Evolutionary conservation across 2,113 vertebrate species (phyloP).

Genomic region (Orthonyx spaldingii): DNA sequence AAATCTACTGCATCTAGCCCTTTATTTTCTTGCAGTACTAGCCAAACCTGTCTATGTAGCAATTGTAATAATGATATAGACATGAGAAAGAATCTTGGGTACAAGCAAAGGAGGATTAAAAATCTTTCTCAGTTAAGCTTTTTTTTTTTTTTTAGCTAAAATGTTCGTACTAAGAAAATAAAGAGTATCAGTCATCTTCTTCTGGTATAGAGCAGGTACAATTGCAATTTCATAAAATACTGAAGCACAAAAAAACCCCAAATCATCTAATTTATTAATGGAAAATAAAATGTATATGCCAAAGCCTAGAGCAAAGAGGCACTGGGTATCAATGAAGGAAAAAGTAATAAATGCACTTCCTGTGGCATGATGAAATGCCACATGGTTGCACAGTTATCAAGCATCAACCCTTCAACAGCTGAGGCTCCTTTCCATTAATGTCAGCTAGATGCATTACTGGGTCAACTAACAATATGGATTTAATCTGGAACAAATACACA

Average conservation of each 20-base stretch:
- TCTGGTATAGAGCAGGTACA: not conserved
- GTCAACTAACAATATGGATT: not conserved
- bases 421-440: not conserved
- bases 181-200: not conserved
- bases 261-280: not conserved
- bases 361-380: not conserved
- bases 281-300: not conserved
- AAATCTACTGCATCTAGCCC: not conserved
- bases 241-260: not conserved
- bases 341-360: not conserved
- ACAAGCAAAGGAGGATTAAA: not conserved
- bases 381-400: not conserved
- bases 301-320: not conserved
- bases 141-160: not conserved
- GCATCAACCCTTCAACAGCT: not conserved
- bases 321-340: not conserved
- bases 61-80: not conserved
- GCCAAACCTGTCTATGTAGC: conserved; percentile 2
- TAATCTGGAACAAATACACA: not conserved
- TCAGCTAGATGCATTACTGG: not conserved
- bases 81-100: not conserved
- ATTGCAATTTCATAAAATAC: not conserved
- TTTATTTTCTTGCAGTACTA: conserved; percentile 19
- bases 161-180: not conserved
- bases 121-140: not conserved